Evolutionary conservation across 2,888 invertebrate genomes (phyloP).

Genomic region (Gryllus longicercus): DNA sequence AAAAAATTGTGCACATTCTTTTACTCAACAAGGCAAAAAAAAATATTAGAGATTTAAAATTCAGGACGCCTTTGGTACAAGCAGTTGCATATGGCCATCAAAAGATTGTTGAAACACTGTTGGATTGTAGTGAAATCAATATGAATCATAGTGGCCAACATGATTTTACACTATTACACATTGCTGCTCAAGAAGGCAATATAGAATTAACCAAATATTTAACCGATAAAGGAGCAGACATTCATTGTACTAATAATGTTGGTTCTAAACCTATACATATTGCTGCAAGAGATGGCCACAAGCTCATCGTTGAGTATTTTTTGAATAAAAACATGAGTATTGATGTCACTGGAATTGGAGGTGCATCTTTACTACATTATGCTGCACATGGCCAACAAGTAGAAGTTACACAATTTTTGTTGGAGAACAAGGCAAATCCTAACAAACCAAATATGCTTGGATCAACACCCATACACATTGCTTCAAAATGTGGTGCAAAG

Average conservation of each 20-base stretch:
- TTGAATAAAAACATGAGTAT: neutral
- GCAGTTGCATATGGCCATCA: conserved; percentile 40
- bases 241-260: neutral
- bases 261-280: conserved; percentile 24
- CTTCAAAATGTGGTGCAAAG: neutral
- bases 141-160: conserved; percentile 30
- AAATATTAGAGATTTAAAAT: conserved; percentile 12
- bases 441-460: conserved; percentile 18
- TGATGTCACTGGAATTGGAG: neutral
- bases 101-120: conserved; percentile 36
- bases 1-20: conserved; percentile 18
- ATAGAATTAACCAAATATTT: conserved; percentile 2
- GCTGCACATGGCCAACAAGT: neutral
- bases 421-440: conserved; percentile 22
- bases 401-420: conserved; percentile 8
- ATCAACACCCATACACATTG: conserved; percentile 24
- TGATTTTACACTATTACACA: conserved; percentile 20
- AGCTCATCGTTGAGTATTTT: conserved; percentile 18
- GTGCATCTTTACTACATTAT: conserved; percentile 18
- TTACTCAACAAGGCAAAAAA: conserved; percentile 27
- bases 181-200: neutral
- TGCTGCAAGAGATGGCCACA: conserved; percentile 21
- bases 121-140: conserved; percentile 34
- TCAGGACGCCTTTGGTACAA: conserved; percentile 37
- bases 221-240: neutral